Conservation (phyloP, 2,797 vertebrate genomes). For the Epinephelus coioides region DNA sequence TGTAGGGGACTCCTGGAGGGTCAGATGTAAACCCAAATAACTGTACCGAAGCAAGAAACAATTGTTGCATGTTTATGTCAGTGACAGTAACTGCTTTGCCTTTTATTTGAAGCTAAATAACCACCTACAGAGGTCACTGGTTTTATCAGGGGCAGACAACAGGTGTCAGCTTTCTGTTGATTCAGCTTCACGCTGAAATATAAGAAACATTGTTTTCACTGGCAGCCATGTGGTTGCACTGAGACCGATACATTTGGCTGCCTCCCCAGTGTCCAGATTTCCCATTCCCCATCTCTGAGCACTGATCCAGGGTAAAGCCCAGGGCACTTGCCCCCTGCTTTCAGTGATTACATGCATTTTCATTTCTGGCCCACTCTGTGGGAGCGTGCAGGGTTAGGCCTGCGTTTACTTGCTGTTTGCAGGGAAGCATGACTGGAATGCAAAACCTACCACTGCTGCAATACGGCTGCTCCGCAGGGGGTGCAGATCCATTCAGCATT, state of each 20-base stretch:
- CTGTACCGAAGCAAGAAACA: not conserved
- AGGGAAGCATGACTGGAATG: conserved; percentile 73
- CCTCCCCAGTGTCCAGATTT: conserved; percentile 57
- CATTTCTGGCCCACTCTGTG: conserved; percentile 56
- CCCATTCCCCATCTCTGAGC: conserved; percentile 59
- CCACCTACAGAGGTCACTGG: conserved; percentile 2
- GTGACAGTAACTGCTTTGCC: not conserved
- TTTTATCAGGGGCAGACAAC: conserved; percentile 40
- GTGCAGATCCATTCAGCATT: conserved; percentile 30
- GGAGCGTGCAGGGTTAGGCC: conserved; percentile 55
- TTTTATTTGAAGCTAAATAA: conserved; percentile 36
- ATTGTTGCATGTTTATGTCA: conserved; percentile 9
- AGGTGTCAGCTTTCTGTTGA: conserved; percentile 15
- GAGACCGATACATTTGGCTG: conserved; percentile 44
- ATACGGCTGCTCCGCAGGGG: conserved; percentile 41
- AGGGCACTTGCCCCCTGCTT: conserved; percentile 57
- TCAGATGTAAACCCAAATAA: conserved; percentile 10
- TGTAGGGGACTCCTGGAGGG: conserved; percentile 29
- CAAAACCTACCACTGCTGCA: conserved; percentile 56
- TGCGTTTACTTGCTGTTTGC: conserved; percentile 71
- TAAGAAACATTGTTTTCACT: conserved; percentile 24
- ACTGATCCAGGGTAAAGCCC: conserved; percentile 72
- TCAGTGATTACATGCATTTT: conserved; percentile 75
- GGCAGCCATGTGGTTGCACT: conserved; percentile 35
- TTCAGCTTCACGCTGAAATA: conserved; percentile 12